A percentile compares a stretch with the other conserved stretches of the same genome.
Evolutionary conservation across 2,888 invertebrate genomes (phyloP).

Genomic region (Lacanobia oleracea): DNA sequence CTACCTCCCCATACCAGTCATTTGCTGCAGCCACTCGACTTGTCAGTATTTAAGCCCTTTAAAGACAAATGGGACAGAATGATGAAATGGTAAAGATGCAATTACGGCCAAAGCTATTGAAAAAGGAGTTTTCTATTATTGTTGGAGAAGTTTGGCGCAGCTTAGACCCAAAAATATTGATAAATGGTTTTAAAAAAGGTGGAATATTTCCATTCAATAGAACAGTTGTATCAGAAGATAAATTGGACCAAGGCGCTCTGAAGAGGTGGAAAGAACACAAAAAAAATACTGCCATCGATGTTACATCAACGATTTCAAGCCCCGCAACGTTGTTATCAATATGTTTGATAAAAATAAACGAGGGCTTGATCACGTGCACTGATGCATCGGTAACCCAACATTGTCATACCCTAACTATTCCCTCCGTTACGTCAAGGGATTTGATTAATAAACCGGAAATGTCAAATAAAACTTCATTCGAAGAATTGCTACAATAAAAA

Average conservation of each 20-base stretch:
- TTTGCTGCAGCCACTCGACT: slow-evolving; percentile 10
- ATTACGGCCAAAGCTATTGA: slow-evolving; percentile 1
- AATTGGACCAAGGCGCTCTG: background rate
- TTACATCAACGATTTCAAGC: no score
- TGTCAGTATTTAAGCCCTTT: slow-evolving; percentile 4
- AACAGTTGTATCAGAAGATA: slow-evolving; percentile 1
- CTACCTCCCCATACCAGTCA: slow-evolving; percentile 4
- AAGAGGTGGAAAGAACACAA: background rate
- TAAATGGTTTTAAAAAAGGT: slow-evolving; percentile 6
- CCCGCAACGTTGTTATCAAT: no score
- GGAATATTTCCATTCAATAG: slow-evolving; percentile 8
- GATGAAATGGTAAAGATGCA: slow-evolving; percentile 6
- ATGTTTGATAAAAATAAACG: no score
- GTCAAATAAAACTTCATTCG: no score
- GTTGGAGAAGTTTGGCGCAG: slow-evolving; percentile 11
- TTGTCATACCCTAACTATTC: no score
- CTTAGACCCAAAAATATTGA: background rate
- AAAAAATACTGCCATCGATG: background rate
- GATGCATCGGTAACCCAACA: no score
- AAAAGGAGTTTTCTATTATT: slow-evolving; percentile 9
- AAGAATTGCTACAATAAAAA: no score
- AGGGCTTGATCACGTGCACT: no score
- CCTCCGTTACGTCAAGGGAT: no score
- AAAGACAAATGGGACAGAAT: slow-evolving; percentile 1
- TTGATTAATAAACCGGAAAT: no score